phyloP scores from a whole-genome alignment of 2,113 vertebrate genomes.

The Petroica traversi region DNA sequence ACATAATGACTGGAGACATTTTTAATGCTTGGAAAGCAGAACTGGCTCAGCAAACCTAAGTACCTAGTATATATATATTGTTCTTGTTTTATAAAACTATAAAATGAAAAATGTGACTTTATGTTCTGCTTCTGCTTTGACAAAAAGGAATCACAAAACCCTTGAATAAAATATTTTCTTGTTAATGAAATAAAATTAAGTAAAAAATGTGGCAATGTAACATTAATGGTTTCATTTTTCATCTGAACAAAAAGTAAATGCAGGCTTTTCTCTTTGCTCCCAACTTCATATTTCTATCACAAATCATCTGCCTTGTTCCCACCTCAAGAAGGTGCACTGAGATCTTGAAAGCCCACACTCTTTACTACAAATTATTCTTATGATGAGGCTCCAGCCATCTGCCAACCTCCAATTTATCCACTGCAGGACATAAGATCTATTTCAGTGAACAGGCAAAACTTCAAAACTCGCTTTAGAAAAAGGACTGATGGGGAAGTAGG shows the following conservation, averaged over 20 bases:
- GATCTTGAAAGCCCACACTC: background rate
- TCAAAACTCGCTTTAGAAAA: background rate
- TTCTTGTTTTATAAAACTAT: slow-evolving; percentile 30
- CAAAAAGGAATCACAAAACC: background rate
- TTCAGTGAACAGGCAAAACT: background rate
- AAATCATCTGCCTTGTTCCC: background rate
- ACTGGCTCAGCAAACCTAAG: slow-evolving; percentile 17
- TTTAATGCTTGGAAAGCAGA: slow-evolving; percentile 59
- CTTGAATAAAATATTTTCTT: background rate
- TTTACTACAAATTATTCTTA: background rate
- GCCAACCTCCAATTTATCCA: background rate
- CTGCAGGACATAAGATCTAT: background rate
- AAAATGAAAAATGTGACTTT: slow-evolving; percentile 62
- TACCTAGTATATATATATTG: background rate
- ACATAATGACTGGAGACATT: slow-evolving; percentile 51
- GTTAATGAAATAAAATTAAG: background rate
- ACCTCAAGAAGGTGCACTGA: background rate
- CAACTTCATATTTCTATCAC: background rate
- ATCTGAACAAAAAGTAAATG: background rate
- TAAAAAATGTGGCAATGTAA: background rate
- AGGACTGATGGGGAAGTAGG: background rate
- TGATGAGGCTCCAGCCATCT: background rate
- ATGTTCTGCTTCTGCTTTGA: slow-evolving; percentile 12
- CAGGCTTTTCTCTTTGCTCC: background rate
- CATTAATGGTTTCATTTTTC: background rate